These are phyloP conservation scores for Myotis myotis DNA, from an alignment of 2,797 vertebrate species.

Conservation along the genomic window DNA sequence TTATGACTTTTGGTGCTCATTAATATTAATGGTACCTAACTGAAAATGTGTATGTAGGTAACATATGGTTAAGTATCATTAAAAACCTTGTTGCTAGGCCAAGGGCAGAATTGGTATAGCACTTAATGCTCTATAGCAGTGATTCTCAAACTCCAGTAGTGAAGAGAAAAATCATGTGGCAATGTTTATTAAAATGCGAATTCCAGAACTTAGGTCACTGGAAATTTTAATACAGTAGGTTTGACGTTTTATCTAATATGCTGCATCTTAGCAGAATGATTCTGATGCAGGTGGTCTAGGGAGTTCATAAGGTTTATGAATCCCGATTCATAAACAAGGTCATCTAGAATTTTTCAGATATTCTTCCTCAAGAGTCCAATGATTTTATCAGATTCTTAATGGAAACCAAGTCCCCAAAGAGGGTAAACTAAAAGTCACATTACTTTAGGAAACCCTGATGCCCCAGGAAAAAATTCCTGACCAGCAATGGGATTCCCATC, in stretches of 20 bases:
- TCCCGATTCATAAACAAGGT: background rate
- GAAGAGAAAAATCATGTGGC: background rate
- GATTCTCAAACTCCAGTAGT: background rate
- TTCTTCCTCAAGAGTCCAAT: background rate
- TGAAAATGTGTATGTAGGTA: background rate
- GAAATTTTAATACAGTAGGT: background rate
- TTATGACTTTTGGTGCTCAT: background rate
- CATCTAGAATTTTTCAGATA: background rate
- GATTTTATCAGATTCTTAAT: slow-evolving; percentile 20
- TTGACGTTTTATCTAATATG: background rate
- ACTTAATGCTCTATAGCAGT: background rate
- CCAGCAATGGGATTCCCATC: background rate
- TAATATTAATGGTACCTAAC: background rate
- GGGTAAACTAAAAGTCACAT: background rate
- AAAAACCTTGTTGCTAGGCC: background rate
- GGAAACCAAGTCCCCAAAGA: background rate
- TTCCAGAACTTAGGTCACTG: background rate
- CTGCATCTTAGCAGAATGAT: background rate
- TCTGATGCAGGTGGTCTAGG: background rate
- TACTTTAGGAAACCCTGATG: background rate
- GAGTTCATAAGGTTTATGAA: background rate
- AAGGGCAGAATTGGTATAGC: background rate
- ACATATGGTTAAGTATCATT: background rate
- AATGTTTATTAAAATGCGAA: background rate
- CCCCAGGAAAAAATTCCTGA: background rate